Evolutionary conservation across 2,888 invertebrate genomes (phyloP).

Genomic region (Acanthosepion pharaonis): DNA sequence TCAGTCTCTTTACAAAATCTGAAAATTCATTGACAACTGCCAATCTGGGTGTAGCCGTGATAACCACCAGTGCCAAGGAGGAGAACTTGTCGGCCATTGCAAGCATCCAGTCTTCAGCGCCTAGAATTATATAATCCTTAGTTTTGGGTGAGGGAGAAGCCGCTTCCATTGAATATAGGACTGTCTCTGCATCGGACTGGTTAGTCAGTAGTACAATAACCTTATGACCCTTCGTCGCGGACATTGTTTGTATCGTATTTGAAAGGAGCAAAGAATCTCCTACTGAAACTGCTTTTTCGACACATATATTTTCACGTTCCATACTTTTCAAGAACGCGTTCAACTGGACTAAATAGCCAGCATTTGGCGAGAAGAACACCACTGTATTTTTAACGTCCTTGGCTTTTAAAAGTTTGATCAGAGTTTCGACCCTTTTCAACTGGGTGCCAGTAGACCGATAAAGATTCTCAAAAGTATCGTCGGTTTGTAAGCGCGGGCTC

Average conservation of each 20-base stretch:
- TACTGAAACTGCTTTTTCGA: neutral
- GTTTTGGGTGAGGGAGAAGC: neutral
- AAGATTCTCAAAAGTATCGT: constrained; percentile 61
- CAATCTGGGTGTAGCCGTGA: constrained; percentile 53
- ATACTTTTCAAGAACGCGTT: neutral
- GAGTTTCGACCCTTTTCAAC: constrained; percentile 61
- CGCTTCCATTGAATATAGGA: neutral
- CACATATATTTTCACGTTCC: neutral
- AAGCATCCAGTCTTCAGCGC: neutral
- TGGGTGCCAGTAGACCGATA: constrained; percentile 67
- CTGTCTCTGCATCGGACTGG: neutral
- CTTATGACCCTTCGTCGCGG: neutral
- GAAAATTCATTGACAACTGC: constrained; percentile 64
- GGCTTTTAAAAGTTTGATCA: constrained; percentile 69
- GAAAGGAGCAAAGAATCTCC: neutral
- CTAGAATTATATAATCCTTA: neutral
- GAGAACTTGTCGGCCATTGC: neutral
- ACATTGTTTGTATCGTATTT: neutral
- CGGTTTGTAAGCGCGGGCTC: constrained; percentile 58
- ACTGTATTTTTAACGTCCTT: constrained; percentile 74
- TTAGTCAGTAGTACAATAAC: neutral
- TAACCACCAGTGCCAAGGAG: neutral
- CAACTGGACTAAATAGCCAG: constrained; percentile 50
- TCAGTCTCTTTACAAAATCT: constrained; percentile 55
- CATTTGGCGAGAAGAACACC: constrained; percentile 66